Base-by-base conservation (phyloP, 2,113 vertebrate genomes). In the Echinops telfairi region DNA sequence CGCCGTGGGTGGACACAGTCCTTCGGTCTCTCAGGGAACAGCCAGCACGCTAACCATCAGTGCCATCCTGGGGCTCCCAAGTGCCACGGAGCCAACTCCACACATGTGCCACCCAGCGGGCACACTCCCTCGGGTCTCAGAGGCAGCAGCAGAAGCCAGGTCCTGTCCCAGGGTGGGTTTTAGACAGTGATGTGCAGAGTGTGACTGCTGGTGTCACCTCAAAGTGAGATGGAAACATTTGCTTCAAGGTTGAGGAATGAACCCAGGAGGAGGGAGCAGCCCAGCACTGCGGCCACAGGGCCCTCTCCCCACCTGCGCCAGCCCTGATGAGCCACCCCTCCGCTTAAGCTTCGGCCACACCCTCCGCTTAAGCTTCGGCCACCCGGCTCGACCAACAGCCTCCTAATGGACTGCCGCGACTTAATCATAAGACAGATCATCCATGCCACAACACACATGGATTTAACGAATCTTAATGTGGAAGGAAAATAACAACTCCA, bases 381-480 rank as follows among this genome's bases (percentile, higher is more conserved):
- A 27, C 57, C 31, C 93, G 96, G 97, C 97, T 97, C 10, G 47
- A 1, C 47, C 47, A 14, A 96, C 97, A 98, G 96, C 96, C 97
- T 97, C 98, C 97, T 98, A 98, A 98, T 98, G 98, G 98, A 97
- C 97, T 98, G 98, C 98, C 98, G 97, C n/a, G 80, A 98, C 97
- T 97, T 97, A 94, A 90, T 95, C 93, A 95, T 79, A 84, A 93
- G 95, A 92, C 96, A 97, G 97, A 98, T 98, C 98, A 98, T 98
- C 97, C 98, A 93, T 94, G 95, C 97, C 97, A 96, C 96, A 96
- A 97, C 96, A 96, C 96, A 97, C 97, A 97, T 90, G 98, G 98
- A 98, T 98, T 98, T 98, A 97, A 98, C 97, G 98, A 97, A 98
- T 98, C 98, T 98, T 98, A 98, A 98, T 98, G 98, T 98, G 96